Conservation (phyloP, 2,797 vertebrate species). For the Acanthopagrus latus region DNA sequence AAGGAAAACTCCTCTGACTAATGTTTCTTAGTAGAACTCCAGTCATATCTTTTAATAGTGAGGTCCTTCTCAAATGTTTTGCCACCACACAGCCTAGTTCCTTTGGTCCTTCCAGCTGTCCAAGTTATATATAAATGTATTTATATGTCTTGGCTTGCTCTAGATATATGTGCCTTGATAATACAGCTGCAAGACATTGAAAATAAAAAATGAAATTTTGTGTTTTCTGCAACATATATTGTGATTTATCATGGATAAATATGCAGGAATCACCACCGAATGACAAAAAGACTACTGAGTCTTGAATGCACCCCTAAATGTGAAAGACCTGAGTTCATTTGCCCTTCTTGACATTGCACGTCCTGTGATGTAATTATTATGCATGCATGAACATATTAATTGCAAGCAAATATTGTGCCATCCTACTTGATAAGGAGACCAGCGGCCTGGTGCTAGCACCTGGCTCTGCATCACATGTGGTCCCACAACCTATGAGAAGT, state of each 20-base stretch:
- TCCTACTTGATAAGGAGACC: neutral
- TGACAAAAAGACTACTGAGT: too few species aligned
- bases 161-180: neutral
- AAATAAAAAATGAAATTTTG: too few species aligned
- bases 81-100: neutral
- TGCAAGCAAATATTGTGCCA: too few species aligned
- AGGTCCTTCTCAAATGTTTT: neutral
- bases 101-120: neutral
- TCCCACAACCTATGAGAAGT: neutral
- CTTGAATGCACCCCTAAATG: too few species aligned
- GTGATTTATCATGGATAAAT: too few species aligned
- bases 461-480: neutral
- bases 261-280: too few species aligned
- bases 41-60: neutral
- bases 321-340: too few species aligned
- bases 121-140: constrained; percentile 1
- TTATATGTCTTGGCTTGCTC: neutral
- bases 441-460: neutral
- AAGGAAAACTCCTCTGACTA: neutral
- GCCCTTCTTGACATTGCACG: too few species aligned
- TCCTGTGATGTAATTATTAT: too few species aligned
- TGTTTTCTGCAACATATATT: too few species aligned
- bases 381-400: too few species aligned
- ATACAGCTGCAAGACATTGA: too few species aligned
- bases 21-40: neutral